Evolutionary conservation across 2,113 vertebrate species (phyloP).

Genomic region (Bubo bubo): DNA sequence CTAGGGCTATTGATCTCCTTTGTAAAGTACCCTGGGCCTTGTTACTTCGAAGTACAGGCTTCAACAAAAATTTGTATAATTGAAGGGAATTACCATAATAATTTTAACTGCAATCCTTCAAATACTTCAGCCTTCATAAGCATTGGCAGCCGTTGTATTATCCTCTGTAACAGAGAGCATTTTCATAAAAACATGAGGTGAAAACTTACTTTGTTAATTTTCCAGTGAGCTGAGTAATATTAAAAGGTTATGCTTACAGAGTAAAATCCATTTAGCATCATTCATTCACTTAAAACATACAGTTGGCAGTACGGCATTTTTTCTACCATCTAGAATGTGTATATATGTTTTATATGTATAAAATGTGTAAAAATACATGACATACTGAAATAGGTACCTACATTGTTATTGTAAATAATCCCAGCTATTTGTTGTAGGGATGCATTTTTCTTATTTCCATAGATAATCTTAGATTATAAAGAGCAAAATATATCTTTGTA

Average conservation of each 20-base stretch:
- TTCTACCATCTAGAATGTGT: neutral
- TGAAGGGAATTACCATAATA: neutral
- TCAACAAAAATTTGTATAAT: neutral
- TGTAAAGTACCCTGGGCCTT: neutral
- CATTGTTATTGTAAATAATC: neutral
- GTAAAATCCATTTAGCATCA: fast-evolving
- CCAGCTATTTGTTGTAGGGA: neutral
- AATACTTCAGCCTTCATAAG: neutral
- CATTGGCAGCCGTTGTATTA: neutral
- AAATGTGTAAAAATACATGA: neutral
- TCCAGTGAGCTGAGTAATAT: neutral
- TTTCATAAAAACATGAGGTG: neutral
- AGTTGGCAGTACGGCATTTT: neutral
- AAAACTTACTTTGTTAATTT: neutral
- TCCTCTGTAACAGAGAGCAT: neutral
- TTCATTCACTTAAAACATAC: neutral
- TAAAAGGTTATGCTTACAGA: neutral
- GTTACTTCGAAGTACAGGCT: neutral
- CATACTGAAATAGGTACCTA: neutral
- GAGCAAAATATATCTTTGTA: neutral
- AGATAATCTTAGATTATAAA: neutral
- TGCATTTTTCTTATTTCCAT: neutral
- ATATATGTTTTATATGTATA: neutral
- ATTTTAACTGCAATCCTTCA: neutral
- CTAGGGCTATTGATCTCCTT: neutral